Conservation (phyloP, 2,888 invertebrate species). For the Bellardia pandia region DNA sequence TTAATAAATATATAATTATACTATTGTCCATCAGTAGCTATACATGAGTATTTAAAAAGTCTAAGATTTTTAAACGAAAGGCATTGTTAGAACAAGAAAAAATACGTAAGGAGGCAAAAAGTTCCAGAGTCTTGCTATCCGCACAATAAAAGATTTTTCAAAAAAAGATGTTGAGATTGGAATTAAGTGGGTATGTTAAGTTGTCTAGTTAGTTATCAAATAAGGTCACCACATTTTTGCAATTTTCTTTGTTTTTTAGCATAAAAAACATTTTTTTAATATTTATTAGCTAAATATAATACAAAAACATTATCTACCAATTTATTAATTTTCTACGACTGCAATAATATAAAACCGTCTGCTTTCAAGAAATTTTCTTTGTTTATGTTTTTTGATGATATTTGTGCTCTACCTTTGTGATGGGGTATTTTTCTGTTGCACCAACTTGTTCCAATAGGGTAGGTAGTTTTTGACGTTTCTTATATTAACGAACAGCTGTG, state of each 20-base stretch:
- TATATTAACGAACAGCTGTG: no score
- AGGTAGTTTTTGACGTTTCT: conserved; percentile 52
- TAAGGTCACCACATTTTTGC: conserved; percentile 60
- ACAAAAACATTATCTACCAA: not conserved
- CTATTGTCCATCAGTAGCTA: no score
- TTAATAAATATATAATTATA: no score
- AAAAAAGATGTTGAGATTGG: no score
- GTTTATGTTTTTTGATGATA: conserved; percentile 47
- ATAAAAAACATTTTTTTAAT: not conserved
- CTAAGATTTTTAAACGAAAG: no score
- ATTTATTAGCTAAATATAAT: not conserved
- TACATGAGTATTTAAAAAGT: no score
- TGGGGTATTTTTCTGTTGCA: not conserved
- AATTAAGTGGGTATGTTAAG: conserved; percentile 17
- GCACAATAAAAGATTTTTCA: no score
- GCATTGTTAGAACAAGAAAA: no score
- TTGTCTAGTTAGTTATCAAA: not conserved
- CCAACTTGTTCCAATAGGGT: conserved; percentile 45
- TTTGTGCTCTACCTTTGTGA: conserved; percentile 29
- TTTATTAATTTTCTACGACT: conserved; percentile 11
- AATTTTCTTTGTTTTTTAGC: conserved; percentile 2
- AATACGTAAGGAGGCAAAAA: no score
- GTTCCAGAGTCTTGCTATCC: no score
- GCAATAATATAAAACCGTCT: conserved; percentile 42
- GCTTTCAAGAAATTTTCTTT: conserved; percentile 51